A percentile compares a stretch with the other conserved stretches of the same genome.
These are phyloP conservation scores for Lepidothrix coronata DNA, from an alignment of 2,113 vertebrate species.

Conservation along the genomic window DNA sequence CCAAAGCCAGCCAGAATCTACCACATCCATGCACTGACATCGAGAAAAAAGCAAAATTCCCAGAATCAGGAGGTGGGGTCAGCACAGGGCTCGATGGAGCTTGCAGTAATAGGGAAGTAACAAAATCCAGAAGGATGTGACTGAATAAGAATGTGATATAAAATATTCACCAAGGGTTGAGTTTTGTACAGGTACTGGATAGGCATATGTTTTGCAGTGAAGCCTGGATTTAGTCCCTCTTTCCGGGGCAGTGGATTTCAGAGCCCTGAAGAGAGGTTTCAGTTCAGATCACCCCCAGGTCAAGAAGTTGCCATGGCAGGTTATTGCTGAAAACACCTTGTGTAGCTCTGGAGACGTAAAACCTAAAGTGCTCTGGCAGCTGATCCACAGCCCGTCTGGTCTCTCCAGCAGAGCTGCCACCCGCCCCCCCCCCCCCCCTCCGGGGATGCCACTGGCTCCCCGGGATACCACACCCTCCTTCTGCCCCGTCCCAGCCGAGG, in stretches of 20 bases:
- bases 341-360: background rate
- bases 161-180: background rate
- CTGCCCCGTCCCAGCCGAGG: background rate
- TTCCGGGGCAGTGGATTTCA: too few species aligned
- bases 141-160: background rate
- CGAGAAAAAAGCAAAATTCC: too few species aligned
- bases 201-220: background rate
- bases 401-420: background rate
- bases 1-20: background rate
- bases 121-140: background rate
- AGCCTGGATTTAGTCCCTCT: background rate
- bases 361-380: too few species aligned
- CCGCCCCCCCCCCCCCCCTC: fast-evolving
- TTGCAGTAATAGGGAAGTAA: fast-evolving
- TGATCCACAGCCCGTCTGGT: background rate
- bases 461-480: background rate
- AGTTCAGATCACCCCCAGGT: background rate
- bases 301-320: background rate
- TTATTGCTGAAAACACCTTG: fast-evolving
- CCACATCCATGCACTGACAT: background rate
- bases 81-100: background rate
- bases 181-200: too few species aligned
- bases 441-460: background rate
- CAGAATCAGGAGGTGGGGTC: background rate
- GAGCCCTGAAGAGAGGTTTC: background rate